A percentile compares a stretch with the other conserved stretches of the same genome.
Evolutionary conservation across 2,888 invertebrate species (phyloP).

Genomic region (Meiosimyza decipiens): DNA sequence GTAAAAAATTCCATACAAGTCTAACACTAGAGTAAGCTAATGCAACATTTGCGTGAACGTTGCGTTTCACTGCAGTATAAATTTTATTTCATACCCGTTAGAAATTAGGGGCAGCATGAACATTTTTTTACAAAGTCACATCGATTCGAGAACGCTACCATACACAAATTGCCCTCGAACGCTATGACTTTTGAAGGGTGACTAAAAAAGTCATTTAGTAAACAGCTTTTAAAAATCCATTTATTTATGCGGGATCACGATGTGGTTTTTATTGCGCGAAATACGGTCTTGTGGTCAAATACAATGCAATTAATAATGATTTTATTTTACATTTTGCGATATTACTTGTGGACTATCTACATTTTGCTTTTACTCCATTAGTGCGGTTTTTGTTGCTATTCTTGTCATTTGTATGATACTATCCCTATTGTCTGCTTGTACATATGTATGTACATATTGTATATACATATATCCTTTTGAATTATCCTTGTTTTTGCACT

Average conservation of each 20-base stretch:
- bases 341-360: neutral
- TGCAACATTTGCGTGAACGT: no score
- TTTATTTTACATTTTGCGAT: neutral
- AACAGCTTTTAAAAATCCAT: neutral
- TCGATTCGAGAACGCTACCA: no score
- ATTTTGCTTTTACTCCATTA: neutral
- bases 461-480: neutral
- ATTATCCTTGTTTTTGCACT: neutral
- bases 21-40: no score
- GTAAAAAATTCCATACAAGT: no score
- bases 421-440: neutral
- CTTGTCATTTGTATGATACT: neutral
- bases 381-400: neutral
- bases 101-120: no score
- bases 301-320: constrained; percentile 14
- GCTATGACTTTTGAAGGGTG: no score
- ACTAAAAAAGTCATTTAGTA: neutral
- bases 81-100: no score
- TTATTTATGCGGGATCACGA: neutral
- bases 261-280: neutral
- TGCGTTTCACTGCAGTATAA: no score
- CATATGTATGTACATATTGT: neutral
- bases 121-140: no score
- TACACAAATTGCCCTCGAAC: no score
- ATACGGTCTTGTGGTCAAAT: neutral